Evolutionary conservation across 1,140 invertebrate species (phyloP).

Genomic region (Halyomorpha halys): DNA sequence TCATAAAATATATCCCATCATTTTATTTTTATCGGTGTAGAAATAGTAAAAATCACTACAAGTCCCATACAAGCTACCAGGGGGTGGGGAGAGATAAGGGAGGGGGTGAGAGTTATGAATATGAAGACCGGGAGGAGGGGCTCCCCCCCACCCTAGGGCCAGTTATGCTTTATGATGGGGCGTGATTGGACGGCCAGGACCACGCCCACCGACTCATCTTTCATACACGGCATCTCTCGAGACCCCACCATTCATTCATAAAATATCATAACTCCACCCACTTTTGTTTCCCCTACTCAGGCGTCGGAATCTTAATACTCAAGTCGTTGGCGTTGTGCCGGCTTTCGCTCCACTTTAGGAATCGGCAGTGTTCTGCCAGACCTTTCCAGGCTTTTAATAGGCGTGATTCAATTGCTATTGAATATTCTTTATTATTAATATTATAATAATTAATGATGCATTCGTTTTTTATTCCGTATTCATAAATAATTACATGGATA

Average conservation of each 20-base stretch:
- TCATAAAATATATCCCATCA: too few relatives aligned
- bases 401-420: too few relatives aligned
- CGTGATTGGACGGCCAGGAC: slow-evolving; percentile 7
- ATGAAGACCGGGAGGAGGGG: slow-evolving; percentile 7
- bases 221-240: slow-evolving; percentile 8
- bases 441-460: too few relatives aligned
- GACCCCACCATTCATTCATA: slow-evolving; percentile 1
- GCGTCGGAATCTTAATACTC: neutral
- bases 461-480: too few relatives aligned
- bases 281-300: neutral
- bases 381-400: too few relatives aligned
- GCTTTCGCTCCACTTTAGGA: slow-evolving; percentile 3
- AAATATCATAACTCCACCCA: slow-evolving; percentile 5
- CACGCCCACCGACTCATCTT: slow-evolving; percentile 17
- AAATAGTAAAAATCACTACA: too few relatives aligned
- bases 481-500: too few relatives aligned
- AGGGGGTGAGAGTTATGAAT: slow-evolving; percentile 17
- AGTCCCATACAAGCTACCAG: neutral
- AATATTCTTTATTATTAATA: too few relatives aligned
- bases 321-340: neutral
- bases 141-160: neutral
- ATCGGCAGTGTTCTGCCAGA: too few relatives aligned
- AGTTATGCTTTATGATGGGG: slow-evolving; percentile 20
- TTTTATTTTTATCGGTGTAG: too few relatives aligned
- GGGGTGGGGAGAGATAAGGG: neutral